Evolutionary conservation across 1,140 invertebrate species (phyloP), one percentile per base, ranked within the genome.

Genomic region (Caerostris extrusa): DNA sequence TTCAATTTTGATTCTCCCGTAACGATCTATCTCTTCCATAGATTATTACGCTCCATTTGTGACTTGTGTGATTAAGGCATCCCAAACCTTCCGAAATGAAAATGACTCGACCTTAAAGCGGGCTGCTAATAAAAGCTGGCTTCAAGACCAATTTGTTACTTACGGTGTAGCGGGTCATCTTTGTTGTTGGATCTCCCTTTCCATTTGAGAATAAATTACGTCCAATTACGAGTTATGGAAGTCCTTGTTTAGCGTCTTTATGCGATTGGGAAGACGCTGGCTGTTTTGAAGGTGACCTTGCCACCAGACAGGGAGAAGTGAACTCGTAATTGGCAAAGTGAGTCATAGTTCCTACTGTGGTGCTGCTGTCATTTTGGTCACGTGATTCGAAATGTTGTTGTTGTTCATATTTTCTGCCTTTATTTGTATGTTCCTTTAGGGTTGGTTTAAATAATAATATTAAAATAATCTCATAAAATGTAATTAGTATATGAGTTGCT

Each of bases 221-320:
- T 56, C 60, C 87, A 90, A 90, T 90, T 90, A 90, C 50, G 87
- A 61, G 57, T 61, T 88, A 57, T 61, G 60, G 86, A 34, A 17
- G 60, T n/a, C 55, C 60, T 56, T 71, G 87, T 69, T 90, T 58
- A 58, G 82, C 17, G 57, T 58, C 82, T 71, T 67, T 14, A 56
- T 69, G 64, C 53, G 17, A 71, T 90, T 90, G 64, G 17, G 53
- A n/a, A 90, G 34, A 34, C 34, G 34, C 34, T 34, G 34, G 34
- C 34, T 69, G 64, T 67, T 90, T 50, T 90, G 87, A 90, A 90
- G 85, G 85, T 87, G 85, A 87, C 85, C 85, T 87, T 87, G 50
- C 3, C 34, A 34, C 34, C 34, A 34, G 34, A 34, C 34, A 34
- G 34, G 2, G 34, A 34, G 34, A 34, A 2, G 34, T 53, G 5